Conservation (phyloP, 1,140 invertebrate species). For the Adelges cooleyi region DNA sequence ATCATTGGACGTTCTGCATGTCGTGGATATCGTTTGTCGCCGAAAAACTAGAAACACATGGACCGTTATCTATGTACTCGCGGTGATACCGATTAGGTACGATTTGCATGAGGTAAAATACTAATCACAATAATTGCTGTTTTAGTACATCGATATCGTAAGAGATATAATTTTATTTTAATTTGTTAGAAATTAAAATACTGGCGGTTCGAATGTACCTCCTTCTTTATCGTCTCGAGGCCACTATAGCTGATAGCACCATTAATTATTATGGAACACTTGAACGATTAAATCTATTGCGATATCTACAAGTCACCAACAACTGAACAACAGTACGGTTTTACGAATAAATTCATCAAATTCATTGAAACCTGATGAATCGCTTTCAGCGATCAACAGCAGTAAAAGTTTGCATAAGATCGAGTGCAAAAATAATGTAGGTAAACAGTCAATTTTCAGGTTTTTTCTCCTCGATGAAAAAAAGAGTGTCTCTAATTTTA, state of each 20-base stretch:
- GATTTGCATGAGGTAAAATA: slow-evolving; percentile 60
- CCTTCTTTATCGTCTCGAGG: slow-evolving; percentile 60
- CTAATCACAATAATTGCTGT: background rate
- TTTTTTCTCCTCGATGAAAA: too few relatives aligned
- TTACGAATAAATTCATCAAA: slow-evolving; percentile 63
- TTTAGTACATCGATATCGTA: background rate
- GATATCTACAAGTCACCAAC: slow-evolving; percentile 62
- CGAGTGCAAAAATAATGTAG: background rate
- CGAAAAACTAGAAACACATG: slow-evolving; percentile 88
- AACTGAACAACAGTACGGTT: slow-evolving; percentile 49
- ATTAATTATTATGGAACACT: slow-evolving; percentile 58
- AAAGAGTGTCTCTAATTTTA: too few relatives aligned
- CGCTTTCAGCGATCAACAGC: slow-evolving; percentile 45
- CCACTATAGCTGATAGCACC: slow-evolving; percentile 57
- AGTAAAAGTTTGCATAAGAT: too few relatives aligned
- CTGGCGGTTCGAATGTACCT: slow-evolving; percentile 84
- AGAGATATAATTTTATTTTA: background rate
- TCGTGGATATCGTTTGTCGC: slow-evolving; percentile 89
- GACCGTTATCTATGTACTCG: slow-evolving; percentile 92
- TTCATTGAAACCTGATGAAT: slow-evolving; percentile 83
- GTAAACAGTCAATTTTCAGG: too few relatives aligned
- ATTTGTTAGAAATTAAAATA: slow-evolving; percentile 55
- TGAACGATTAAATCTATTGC: slow-evolving; percentile 45
- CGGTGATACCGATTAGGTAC: slow-evolving; percentile 83
- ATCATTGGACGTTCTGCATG: slow-evolving; percentile 84